Conservation (phyloP, 2,888 invertebrate genomes). For the Penaeus monodon region DNA sequence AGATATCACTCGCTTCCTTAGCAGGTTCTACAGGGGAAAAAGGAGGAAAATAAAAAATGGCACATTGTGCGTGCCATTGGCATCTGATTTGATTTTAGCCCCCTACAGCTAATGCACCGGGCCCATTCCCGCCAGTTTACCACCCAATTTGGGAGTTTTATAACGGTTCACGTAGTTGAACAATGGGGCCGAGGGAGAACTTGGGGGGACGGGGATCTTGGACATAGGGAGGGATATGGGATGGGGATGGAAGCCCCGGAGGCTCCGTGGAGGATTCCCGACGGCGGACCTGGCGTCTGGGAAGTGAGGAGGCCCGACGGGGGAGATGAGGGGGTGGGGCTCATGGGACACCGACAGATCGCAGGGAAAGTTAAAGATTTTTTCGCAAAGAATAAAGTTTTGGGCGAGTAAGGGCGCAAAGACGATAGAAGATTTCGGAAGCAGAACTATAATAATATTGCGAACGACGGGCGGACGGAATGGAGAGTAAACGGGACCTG, state of each 20-base stretch:
- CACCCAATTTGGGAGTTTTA: constrained; percentile 37
- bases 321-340: neutral
- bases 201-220: neutral
- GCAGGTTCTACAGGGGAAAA: neutral
- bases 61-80: constrained; percentile 13
- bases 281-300: no score
- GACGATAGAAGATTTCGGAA: no score
- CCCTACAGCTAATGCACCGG: constrained; percentile 26
- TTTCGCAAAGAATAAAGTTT: no score
- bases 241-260: no score
- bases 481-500: neutral
- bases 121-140: constrained; percentile 29
- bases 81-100: constrained; percentile 33
- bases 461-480: neutral
- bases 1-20: neutral
- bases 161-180: constrained; percentile 35
- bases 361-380: no score
- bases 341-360: no score
- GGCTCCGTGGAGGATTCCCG: no score
- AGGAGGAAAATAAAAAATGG: constrained; percentile 2
- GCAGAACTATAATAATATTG: no score
- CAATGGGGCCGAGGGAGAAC: constrained; percentile 14
- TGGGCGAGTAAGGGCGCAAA: no score
- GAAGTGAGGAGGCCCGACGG: neutral
- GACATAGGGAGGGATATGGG: no score